These are phyloP conservation scores for Butorides virescens DNA, from an alignment of 2,113 vertebrate species.

Conservation along the genomic window DNA sequence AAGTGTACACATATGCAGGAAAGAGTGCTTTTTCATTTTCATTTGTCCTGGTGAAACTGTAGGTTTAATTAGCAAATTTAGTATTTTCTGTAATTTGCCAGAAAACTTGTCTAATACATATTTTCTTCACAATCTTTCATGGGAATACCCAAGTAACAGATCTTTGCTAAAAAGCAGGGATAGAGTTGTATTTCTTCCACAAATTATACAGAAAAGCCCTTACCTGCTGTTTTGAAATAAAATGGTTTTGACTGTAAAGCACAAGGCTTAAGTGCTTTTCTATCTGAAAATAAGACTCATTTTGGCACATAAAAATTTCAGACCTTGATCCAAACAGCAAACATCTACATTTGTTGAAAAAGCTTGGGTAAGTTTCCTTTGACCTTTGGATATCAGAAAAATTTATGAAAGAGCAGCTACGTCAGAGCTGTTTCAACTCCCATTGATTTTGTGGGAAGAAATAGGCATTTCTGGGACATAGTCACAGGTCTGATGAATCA, in stretches of 20 bases:
- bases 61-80: background rate
- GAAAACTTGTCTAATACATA: rapidly evolving
- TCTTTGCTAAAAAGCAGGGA: background rate
- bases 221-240: background rate
- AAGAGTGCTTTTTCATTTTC: background rate
- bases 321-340: background rate
- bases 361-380: background rate
- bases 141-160: background rate
- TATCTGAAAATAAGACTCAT: background rate
- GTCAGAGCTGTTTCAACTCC: background rate
- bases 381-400: background rate
- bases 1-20: background rate
- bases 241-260: background rate
- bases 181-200: background rate
- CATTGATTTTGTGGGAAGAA: background rate
- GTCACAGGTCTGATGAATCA: background rate
- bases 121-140: background rate
- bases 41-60: background rate
- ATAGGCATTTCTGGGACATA: background rate
- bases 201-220: background rate
- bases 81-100: background rate
- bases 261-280: background rate
- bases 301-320: background rate
- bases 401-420: background rate
- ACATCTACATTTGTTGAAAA: background rate